Conservation (phyloP, 2,113 vertebrate species). For the Plotosus lineatus region DNA sequence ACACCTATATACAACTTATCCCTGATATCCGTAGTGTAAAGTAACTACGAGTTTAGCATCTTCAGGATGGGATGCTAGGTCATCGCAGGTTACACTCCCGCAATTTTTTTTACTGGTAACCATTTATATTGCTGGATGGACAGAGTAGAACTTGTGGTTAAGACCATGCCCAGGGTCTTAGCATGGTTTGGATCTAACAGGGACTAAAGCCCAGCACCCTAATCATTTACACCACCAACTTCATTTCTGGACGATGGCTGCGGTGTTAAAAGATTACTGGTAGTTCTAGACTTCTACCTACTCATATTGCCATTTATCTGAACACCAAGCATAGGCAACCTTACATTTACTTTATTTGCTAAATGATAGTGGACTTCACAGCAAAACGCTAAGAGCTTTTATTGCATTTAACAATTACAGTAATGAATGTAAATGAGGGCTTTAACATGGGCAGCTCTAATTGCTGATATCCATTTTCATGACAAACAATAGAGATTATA, state of each 20-base stretch:
- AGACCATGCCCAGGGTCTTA: too few relatives aligned
- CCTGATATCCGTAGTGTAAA: conserved; percentile 72
- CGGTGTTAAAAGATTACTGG: not conserved
- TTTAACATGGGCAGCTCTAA: not conserved
- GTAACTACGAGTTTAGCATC: too few relatives aligned
- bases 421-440: conserved; percentile 21
- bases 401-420: not conserved
- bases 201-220: too few relatives aligned
- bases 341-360: not conserved
- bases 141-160: too few relatives aligned
- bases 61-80: too few relatives aligned
- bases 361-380: not conserved
- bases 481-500: conserved; percentile 16
- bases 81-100: too few relatives aligned
- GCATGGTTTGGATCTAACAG: too few relatives aligned
- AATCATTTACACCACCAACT: too few relatives aligned
- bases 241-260: too few relatives aligned
- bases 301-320: not conserved
- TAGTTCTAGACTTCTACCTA: not conserved
- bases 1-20: conserved; percentile 73
- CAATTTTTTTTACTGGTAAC: too few relatives aligned
- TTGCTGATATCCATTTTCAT: conserved; percentile 23
- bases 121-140: too few relatives aligned
- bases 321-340: not conserved
- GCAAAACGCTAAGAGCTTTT: not conserved